These are phyloP conservation scores for Callyntrura sp. DNA, from an alignment of 2,888 invertebrate species.

Conservation along the genomic window DNA sequence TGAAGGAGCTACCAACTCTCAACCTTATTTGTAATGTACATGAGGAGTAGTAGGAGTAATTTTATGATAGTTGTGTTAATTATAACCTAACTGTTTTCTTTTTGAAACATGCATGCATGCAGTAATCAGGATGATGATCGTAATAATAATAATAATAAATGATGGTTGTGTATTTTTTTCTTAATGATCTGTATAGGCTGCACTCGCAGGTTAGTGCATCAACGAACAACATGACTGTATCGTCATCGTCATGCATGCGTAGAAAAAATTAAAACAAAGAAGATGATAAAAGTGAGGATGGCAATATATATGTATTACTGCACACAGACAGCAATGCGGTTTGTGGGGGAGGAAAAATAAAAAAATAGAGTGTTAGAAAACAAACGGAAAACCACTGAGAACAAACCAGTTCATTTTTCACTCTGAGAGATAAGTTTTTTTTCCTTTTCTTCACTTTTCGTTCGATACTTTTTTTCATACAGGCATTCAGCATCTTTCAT, in stretches of 20 bases:
- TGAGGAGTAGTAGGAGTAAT: slow-evolving; percentile 2
- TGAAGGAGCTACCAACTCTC: background rate
- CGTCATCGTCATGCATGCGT: background rate
- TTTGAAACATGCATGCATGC: slow-evolving; percentile 35
- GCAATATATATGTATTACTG: background rate
- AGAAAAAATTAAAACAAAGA: background rate
- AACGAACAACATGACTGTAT: background rate
- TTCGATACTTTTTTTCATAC: background rate
- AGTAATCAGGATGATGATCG: slow-evolving; percentile 17
- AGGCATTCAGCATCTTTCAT: no score
- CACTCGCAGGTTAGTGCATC: background rate
- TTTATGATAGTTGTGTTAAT: slow-evolving; percentile 21
- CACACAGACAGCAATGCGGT: slow-evolving; percentile 3
- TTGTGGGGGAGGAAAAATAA: background rate
- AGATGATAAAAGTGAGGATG: background rate
- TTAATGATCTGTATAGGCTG: background rate
- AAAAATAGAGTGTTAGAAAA: slow-evolving; percentile 18
- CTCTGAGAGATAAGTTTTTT: slow-evolving; percentile 8
- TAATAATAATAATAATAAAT: no score
- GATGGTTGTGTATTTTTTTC: background rate
- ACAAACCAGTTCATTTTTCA: slow-evolving; percentile 41
- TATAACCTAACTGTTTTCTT: slow-evolving; percentile 35
- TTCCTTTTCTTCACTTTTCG: slow-evolving; percentile 19
- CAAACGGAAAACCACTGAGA: slow-evolving; percentile 30
- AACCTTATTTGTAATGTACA: background rate